phyloP scores from a whole-genome alignment of 2,797 vertebrate species.

The Falco berigora region DNA sequence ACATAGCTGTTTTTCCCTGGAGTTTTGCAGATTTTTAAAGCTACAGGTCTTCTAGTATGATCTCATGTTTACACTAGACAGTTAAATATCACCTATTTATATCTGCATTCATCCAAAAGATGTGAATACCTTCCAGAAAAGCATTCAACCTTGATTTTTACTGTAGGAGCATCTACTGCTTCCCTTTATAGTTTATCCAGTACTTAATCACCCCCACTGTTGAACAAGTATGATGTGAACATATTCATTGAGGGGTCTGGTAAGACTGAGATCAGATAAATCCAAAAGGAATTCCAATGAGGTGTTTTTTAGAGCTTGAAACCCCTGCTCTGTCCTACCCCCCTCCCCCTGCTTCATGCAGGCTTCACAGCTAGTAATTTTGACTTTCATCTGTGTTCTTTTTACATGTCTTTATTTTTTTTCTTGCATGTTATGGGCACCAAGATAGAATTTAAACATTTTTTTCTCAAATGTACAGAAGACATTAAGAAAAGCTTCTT shows the following conservation, averaged over 20 bases:
- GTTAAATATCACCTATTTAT: background rate
- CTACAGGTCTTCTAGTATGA: background rate
- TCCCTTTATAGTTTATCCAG: background rate
- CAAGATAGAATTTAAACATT: background rate
- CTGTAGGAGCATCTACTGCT: background rate
- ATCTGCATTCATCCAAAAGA: background rate
- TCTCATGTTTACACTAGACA: background rate
- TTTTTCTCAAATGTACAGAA: background rate
- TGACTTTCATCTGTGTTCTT: background rate
- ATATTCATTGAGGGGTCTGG: background rate
- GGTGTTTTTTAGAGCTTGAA: background rate
- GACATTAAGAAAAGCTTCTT: background rate
- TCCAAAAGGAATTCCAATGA: background rate
- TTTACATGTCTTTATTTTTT: background rate
- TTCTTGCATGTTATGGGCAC: background rate
- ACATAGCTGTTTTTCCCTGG: background rate
- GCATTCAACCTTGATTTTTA: background rate
- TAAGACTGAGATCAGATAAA: background rate
- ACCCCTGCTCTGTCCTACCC: fast-evolving
- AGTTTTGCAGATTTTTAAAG: background rate
- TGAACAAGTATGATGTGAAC: background rate
- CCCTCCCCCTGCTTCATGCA: background rate
- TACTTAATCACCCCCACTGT: background rate
- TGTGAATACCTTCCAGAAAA: background rate
- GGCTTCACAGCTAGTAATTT: background rate